Evolutionary conservation across 2,113 vertebrate species (phyloP), one percentile per base, ranked within the genome.

Genomic region (Psittacara wagleri): DNA sequence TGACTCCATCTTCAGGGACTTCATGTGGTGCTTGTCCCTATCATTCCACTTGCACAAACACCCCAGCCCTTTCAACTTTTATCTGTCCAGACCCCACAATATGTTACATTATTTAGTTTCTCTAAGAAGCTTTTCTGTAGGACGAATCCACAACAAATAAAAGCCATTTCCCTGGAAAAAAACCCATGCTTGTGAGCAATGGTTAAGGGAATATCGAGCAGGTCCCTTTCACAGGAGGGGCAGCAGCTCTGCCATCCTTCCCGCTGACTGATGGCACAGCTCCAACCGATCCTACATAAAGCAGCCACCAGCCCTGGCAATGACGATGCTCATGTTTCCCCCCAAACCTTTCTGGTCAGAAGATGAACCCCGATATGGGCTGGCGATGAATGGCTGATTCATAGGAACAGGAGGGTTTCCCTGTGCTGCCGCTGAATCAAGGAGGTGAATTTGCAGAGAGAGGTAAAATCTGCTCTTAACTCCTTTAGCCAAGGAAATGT

Each of bases 121-220:
- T 59, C n/a, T 67, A 63, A 57, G 20, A 48, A 81, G 33, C 39
- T 92, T 94, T 86, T 92, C 94, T 66, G 13, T 96, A 52, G 22
- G 67, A 94, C 73, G 91, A 87, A 74, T 54, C 94, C 54, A 66
- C 49, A 73, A 77, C 52, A 96, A 94, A 92, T 92, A 91, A 95
- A 96, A 89, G 66, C 67, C 54, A 63, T 52, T 94, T 94, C 46
- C 49, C 69, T 87, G 57, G 52, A 39, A 81, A 82, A 37, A 55
- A 55, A 0, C 3, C 29, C 0, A 1, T 94, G 83, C 44, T 44
- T 29, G 57, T 76, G 81, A 89, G 74, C 70, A 70, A 49, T 0
- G 9, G 73, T 78, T 68, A 13, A 81, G 86, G 86, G 88, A 89
- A 67, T 80, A 80, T 67, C 2, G 17, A 83, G 52, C 74, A 46